These are phyloP conservation scores for Cotesia typhae DNA, from an alignment of 1,140 invertebrate species.

Conservation along the genomic window DNA sequence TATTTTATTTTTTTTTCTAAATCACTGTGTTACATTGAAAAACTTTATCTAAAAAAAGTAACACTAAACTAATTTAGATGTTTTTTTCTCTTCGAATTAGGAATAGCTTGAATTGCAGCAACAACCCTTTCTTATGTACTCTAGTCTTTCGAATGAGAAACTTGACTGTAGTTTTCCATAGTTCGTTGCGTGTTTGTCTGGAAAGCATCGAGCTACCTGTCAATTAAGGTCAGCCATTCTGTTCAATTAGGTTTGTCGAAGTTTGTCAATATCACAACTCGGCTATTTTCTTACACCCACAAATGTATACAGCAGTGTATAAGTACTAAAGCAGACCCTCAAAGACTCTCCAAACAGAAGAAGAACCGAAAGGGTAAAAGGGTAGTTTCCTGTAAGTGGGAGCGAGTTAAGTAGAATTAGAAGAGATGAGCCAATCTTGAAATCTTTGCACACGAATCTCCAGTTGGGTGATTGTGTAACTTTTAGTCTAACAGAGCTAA, in stretches of 20 bases:
- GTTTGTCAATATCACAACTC: constrained; percentile 37
- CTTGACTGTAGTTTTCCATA: constrained; percentile 42
- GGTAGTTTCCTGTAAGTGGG: too few species aligned
- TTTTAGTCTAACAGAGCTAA: neutral
- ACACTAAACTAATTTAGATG: too few species aligned
- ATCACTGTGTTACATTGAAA: too few species aligned
- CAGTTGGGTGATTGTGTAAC: neutral
- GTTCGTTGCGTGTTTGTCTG: constrained; percentile 12
- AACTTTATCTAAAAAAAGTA: too few species aligned
- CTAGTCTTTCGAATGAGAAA: constrained; percentile 17
- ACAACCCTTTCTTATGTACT: too few species aligned
- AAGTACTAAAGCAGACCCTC: constrained; percentile 10
- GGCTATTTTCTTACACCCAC: constrained; percentile 2
- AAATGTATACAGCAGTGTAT: neutral
- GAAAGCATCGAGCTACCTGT: constrained; percentile 36
- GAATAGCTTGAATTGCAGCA: too few species aligned
- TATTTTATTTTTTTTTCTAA: too few species aligned
- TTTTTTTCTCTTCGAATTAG: too few species aligned
- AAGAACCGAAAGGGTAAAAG: too few species aligned
- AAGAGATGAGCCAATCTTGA: neutral
- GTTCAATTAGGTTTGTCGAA: constrained; percentile 44
- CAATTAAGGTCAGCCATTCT: constrained; percentile 46
- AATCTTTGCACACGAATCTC: constrained; percentile 3
- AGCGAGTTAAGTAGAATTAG: too few species aligned
- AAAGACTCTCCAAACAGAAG: neutral